Base-by-base conservation (phyloP, 2,888 invertebrate species). In the Tiliacea citrago region DNA sequence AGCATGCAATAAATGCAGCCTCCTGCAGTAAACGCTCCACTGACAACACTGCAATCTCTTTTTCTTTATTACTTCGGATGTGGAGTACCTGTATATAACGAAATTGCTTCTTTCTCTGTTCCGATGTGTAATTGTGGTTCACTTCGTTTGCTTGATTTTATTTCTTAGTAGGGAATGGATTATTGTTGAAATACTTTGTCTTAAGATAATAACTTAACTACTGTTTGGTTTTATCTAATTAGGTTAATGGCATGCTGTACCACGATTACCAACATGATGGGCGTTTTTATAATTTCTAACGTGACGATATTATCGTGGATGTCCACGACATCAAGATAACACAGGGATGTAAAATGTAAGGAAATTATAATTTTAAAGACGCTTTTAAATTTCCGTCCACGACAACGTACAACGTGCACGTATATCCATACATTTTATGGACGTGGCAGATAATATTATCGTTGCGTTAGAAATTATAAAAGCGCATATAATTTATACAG, bases 11-110 rank as follows among this genome's bases (percentile, higher is more conserved):
- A 82, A 68, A 63, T 53, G 77, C 81, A 67, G 9, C 8, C 63
- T 49, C n/a, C 29, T 57, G 55, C 67, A 61, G 81, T 72, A 39
- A 80, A 35, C 47, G 29, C 51, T 29, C n/a, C 53, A 16, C 53
- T 47, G 24, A 55, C 55, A 58, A 75, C 58, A 60, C 24, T 76
- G 82, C 79, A 79, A 79, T 82, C 45, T 82, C 68, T 65, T 82
- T 75, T 82, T 49, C 29, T 68, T 76, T 79, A 79, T 74, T 81
- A 75, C 77, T 81, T 39, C 13, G 53, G 21, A 63, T 58, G 67
- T 63, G 24, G 47, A 16, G 21, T 29, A 29, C n/a, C n/a, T n/a
- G n/a, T 29, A 29, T 60, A 10, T 58, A 76, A 47, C 29, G 53
- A 55, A 57, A 82, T 79, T 82, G 82, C 77, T 68, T 68, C 51